Evolutionary conservation across 2,113 vertebrate genomes (phyloP), one percentile per base, ranked within the genome.

Genomic region (Nothobranchius kuhntae): DNA sequence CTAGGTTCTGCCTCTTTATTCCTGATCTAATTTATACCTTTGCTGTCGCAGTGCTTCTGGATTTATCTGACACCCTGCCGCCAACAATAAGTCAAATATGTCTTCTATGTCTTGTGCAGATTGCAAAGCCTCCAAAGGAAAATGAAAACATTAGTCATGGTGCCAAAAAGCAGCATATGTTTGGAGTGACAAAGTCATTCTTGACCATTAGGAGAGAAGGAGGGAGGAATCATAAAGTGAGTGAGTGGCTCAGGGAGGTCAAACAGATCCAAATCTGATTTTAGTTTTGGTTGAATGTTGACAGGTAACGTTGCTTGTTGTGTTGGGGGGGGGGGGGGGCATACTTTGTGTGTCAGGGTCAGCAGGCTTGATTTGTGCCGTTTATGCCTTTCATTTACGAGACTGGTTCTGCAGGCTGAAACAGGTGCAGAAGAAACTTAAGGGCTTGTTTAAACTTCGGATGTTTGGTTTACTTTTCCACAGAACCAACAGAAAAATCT

Each of bases 181-280:
- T 60, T 47, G 3, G 53, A 47, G 13, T 54, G 14, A 73, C 69
- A 78, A 78, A 67, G 30, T 68, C 55, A 68, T 40, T 61, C 3
- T 63, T 75, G 50, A 60, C 42, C 9, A 5, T n/a, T 13, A 42
- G 24, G 47, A 55, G 62, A 0, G n/a, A 44, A 47, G n/a, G n/a
- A 45, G 17, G 62, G 71, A 48, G 54, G 12, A 17, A 26, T 0
- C 2, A 55, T 71, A 35, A 71, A 72, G 60, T 38, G 13, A 15
- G 26, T 17, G 30, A 68, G 53, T 3, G 24, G 40, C 30, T 42
- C 35, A 6, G 45, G 12, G 14, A 71, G 54, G 36, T 12, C 13
- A 44, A 59, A 44, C 2, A n/a, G 30, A 36, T n/a, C 57, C 53
- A 30, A 17, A 44, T 54, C 4, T 0, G 13, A 53, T 54, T 54